Evolutionary conservation across 2,797 vertebrate genomes (phyloP), one percentile per base, ranked within the genome.

Genomic region (Todus mexicanus): DNA sequence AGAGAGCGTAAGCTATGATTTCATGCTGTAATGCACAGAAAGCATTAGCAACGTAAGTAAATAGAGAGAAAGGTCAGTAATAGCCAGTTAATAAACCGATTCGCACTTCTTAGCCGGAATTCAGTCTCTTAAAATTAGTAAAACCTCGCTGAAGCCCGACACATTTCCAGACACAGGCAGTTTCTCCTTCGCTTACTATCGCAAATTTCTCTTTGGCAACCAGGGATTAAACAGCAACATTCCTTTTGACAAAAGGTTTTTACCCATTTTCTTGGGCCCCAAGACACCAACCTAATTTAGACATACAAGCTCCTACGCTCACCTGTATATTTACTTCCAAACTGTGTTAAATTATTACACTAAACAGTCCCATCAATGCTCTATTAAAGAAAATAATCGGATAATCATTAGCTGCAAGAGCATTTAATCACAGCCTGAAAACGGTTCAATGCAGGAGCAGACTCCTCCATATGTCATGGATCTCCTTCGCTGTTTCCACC

Each of bases 41-140:
- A 81, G 70, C 37, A 33, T 38, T 31, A 78, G 37, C n/a, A 45
- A 38, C 5, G 2, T 10, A n/a, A 87, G 73, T 43, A 84, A 93
- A 92, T 31, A 84, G 33, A 74, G 33, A 83, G 82, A 69, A 87
- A 89, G 57, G 63, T 72, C 82, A 89, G 37, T 19, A 64, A 57
- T 47, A 72, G 59, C 14, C 59, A 50, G 76, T 31, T 86, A 78
- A 63, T 51, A 60, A 86, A 73, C 15, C 51, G 75, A 72, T 77
- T 87, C 38, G 50, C 12, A 12, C 23, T 54, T 84, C 45, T 68
- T 78, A 75, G 59, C 51, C 53, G 53, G 35, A 92, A 81, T 27
- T 31, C 25, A 5, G 47, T 14, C 60, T 43, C 47, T 54, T 35
- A 33, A 57, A 89, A 73, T 50, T 20, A 69, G 69, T 51, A 59